Evolutionary conservation across 2,797 vertebrate species (phyloP), one percentile per base, ranked within the genome.

Genomic region (Myotis planiceps): DNA sequence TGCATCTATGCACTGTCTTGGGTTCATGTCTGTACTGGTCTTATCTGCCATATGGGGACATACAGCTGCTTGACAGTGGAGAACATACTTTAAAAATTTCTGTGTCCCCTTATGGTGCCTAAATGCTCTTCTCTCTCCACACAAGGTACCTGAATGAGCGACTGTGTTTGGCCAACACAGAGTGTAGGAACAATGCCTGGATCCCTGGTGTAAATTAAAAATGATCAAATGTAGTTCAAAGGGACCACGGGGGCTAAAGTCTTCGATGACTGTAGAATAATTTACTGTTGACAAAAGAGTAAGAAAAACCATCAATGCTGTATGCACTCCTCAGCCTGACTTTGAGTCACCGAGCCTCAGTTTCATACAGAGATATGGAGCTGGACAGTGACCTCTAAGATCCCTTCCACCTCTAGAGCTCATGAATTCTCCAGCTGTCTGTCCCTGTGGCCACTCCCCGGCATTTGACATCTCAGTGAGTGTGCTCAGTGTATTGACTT

Each of bases 401-500:
- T 37, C 45, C 3, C 21, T 6, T 49, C 53, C 4, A 4, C 13
- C 39, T 60, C 45, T 9, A 6, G 29, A 23, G 55, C 16, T 39
- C 42, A 18, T 1, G 3, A 1, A 2, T 32, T 49, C 39, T 78
- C 88, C 51, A 25, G 0, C 27, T 29, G 14, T 6, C 71, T 34
- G 75, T 69, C 19, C 63, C 34, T 3, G 39, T 0, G 42, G 58
- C 82, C 12, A 21, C 7, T 1, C 6, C 6, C 23, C 4, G 21
- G 39, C 15, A 1, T 32, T 2, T 39, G 25, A 49, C n/a, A 29
- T 4, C n/a, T 9, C 0, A 25, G 34, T 8, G n/a, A 15, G 8
- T 1, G 9, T 4, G 37, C 27, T 37, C 6, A 3, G 6, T 16
- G 8, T 0, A 1, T 0, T 1, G 66, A 51, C 4, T 12, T 16